Evolutionary conservation across 2,797 vertebrate species (phyloP).

Genomic region (Amblyraja radiata): DNA sequence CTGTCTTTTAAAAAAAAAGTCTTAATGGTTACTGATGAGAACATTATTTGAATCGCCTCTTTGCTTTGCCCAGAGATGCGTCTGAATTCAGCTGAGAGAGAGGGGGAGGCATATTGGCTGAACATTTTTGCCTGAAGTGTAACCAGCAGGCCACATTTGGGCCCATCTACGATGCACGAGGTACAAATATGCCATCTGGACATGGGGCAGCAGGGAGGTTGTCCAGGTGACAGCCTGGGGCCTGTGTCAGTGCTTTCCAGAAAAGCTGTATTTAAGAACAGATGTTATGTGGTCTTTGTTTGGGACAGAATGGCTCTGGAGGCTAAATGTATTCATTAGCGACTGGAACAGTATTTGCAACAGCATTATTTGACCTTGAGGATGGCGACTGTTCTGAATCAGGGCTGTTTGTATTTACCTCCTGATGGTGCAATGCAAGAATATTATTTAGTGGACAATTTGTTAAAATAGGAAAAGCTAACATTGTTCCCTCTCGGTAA

Average conservation of each 20-base stretch:
- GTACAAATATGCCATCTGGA: conserved; percentile 84
- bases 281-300: conserved; percentile 92
- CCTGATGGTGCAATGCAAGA: conserved; percentile 37
- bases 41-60: conserved; percentile 1
- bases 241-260: conserved; percentile 84
- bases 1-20: neutral
- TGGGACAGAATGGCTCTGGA: conserved; percentile 81
- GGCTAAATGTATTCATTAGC: conserved; percentile 91
- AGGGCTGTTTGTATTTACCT: conserved; percentile 24
- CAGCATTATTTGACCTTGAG: conserved; percentile 95
- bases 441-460: conserved; percentile 32
- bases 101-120: conserved; percentile 65
- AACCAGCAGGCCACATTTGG: conserved; percentile 77
- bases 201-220: conserved; percentile 78
- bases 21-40: neutral
- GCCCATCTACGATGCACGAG: conserved; percentile 66
- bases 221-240: conserved; percentile 69
- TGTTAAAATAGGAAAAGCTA: conserved; percentile 9
- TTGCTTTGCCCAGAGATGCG: neutral
- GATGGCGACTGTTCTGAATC: conserved; percentile 48
- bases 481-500: neutral
- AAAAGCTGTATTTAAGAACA: conserved; percentile 97
- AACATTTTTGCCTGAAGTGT: conserved; percentile 70
- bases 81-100: conserved; percentile 56
- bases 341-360: conserved; percentile 76